A percentile compares a stretch with the other conserved stretches of the same genome.
Evolutionary conservation across 2,797 vertebrate species (phyloP).

Genomic region (Knipowitschia caucasica): DNA sequence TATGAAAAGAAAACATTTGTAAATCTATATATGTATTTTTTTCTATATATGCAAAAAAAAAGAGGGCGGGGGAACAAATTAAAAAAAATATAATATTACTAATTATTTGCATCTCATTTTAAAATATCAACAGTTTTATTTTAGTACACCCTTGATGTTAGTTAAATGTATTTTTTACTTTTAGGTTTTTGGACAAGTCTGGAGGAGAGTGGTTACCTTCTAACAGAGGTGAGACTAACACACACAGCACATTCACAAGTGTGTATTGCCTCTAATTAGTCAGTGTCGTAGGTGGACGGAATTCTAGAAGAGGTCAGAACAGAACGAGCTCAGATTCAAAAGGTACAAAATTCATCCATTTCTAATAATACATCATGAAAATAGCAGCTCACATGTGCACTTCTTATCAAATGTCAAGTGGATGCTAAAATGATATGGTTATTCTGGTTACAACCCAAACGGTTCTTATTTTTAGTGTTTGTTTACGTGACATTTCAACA

Average conservation of each 20-base stretch:
- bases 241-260: neutral
- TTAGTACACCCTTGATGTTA: too few relatives aligned
- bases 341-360: conserved; percentile 61
- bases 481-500: neutral
- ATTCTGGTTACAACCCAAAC: neutral
- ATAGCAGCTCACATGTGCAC: neutral
- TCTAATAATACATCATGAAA: neutral
- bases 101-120: too few relatives aligned
- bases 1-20: too few relatives aligned
- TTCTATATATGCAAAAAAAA: too few relatives aligned
- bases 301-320: conserved; percentile 63
- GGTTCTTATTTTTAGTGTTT: too few relatives aligned
- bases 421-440: neutral
- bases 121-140: too few relatives aligned
- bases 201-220: conserved; percentile 64
- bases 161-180: conserved; percentile 38
- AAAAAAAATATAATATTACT: too few relatives aligned
- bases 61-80: too few relatives aligned
- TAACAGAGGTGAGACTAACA: conserved; percentile 67
- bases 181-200: conserved; percentile 76
- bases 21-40: conserved; percentile 28
- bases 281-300: conserved; percentile 70
- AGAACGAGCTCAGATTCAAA: conserved; percentile 66
- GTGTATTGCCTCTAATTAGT: neutral
- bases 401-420: neutral